Conservation (phyloP, 2,888 invertebrate genomes). For the Eledona agricola region DNA sequence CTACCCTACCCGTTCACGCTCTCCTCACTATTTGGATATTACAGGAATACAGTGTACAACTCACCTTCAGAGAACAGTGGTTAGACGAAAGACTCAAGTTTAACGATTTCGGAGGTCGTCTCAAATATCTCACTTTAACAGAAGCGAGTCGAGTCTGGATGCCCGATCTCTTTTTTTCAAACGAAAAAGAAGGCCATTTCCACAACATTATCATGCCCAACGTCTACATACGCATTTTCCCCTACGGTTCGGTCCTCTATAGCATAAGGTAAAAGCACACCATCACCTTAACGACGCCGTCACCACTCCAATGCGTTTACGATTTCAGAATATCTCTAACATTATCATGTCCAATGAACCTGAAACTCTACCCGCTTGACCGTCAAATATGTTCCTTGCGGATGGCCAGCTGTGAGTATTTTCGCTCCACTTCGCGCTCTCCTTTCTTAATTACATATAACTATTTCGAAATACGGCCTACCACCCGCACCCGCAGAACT, state of each 20-base stretch:
- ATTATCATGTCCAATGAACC: constrained; percentile 96
- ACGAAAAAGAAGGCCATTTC: constrained; percentile 97
- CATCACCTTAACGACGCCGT: constrained; percentile 14
- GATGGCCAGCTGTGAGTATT: constrained; percentile 95
- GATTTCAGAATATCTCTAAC: constrained; percentile 87
- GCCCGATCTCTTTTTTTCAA: constrained; percentile 97
- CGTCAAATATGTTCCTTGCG: constrained; percentile 93
- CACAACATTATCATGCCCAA: constrained; percentile 98
- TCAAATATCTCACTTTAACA: constrained; percentile 91
- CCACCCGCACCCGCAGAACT: constrained; percentile 4
- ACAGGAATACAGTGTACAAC: constrained; percentile 97
- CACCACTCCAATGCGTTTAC: constrained; percentile 18
- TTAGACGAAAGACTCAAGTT: constrained; percentile 90
- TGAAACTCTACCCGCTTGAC: constrained; percentile 96
- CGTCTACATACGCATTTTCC: constrained; percentile 95
- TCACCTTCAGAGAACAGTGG: constrained; percentile 98
- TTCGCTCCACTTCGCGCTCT: constrained; percentile 3
- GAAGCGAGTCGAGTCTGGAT: constrained; percentile 97
- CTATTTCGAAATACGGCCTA: too few relatives aligned
- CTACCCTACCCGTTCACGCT: too few relatives aligned
- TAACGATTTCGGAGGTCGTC: constrained; percentile 86
- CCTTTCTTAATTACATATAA: constrained; percentile 10
- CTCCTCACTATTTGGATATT: constrained; percentile 58
- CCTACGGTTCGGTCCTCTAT: constrained; percentile 93
- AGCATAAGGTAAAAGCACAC: constrained; percentile 85